Base-by-base conservation (phyloP, 1,140 invertebrate species). In the Glomeris maerens region DNA sequence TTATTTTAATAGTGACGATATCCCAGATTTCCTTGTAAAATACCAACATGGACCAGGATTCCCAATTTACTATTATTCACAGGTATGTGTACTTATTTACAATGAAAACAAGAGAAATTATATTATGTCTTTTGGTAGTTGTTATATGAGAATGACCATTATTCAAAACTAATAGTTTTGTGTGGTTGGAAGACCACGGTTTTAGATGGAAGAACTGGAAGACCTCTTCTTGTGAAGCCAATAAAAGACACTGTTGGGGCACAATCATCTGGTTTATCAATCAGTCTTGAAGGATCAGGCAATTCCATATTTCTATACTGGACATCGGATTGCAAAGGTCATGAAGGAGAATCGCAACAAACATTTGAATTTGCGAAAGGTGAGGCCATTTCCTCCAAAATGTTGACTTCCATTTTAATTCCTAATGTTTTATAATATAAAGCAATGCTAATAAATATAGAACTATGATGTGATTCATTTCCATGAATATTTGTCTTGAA, bases 21-120 rank as follows among this genome's bases (percentile, higher is more conserved):
- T 82, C n/a, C 84, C 84, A 0, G 85, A 89, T 60, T 84, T 90
- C 57, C 73, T 88, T 65, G 73, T 90, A 0, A 83, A 84, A 58
- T 84, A 83, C 60, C 77, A 83, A 59, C 74, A 75, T 52, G 83
- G 81, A 1, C 77, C 79, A 1, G 80, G 77, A 5, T 84, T 78
- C 64, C 80, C 82, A 1, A 67, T 80, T 0, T 84, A 84, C 62
- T 84, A 83, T 64, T 80, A 82, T 57, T 80, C 83, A 3, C 67
- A 78, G 63, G 77, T 78, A 62, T 58, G 61, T 54, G n/a, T 14
- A 22, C 26, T 22, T 26, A 27, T 25, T 21, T 22, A 7, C 3
- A 10, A 47, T 14, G 3, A 2, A 26, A 49, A 28, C 26, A 13
- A 52, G 20, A 5, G 13, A 17, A 40, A 21, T 27, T 17, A 49